Percentiles rank a stretch among this genome's conserved stretches.
These are phyloP conservation scores for Coturnix japonica DNA, from an alignment of 2,113 vertebrate genomes.

Conservation along the genomic window DNA sequence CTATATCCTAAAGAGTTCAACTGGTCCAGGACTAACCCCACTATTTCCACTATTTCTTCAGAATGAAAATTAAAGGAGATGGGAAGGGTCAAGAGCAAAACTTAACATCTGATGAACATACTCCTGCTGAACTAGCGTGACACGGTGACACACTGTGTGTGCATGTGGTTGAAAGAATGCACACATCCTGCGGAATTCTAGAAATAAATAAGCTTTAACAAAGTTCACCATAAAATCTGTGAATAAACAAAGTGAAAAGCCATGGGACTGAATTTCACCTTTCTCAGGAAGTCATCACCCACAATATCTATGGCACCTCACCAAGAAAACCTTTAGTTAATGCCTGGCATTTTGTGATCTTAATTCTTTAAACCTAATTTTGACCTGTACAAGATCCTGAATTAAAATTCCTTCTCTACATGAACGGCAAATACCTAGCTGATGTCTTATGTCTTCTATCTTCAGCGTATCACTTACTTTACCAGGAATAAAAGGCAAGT, in stretches of 20 bases:
- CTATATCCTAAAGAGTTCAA: slow-evolving; percentile 17
- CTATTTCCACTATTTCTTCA: background rate
- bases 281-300: slow-evolving; percentile 49
- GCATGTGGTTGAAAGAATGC: background rate
- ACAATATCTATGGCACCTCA: background rate
- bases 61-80: slow-evolving; percentile 17
- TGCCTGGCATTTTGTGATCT: background rate
- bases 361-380: slow-evolving; percentile 37
- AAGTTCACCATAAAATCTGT: background rate
- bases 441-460: slow-evolving; percentile 2
- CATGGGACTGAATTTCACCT: slow-evolving; percentile 22
- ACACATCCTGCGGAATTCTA: background rate
- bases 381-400: background rate
- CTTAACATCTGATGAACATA: background rate
- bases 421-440: slow-evolving; percentile 19
- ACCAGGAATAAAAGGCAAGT: background rate
- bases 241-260: background rate
- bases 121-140: background rate
- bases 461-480: background rate
- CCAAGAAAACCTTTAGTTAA: slow-evolving; percentile 25
- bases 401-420: slow-evolving; percentile 1
- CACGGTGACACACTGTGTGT: background rate
- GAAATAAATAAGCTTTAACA: background rate
- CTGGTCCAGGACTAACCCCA: background rate
- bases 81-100: background rate